These are phyloP conservation scores for Urocyon cinereoargenteus DNA, from an alignment of 2,797 vertebrate species.

Conservation along the genomic window DNA sequence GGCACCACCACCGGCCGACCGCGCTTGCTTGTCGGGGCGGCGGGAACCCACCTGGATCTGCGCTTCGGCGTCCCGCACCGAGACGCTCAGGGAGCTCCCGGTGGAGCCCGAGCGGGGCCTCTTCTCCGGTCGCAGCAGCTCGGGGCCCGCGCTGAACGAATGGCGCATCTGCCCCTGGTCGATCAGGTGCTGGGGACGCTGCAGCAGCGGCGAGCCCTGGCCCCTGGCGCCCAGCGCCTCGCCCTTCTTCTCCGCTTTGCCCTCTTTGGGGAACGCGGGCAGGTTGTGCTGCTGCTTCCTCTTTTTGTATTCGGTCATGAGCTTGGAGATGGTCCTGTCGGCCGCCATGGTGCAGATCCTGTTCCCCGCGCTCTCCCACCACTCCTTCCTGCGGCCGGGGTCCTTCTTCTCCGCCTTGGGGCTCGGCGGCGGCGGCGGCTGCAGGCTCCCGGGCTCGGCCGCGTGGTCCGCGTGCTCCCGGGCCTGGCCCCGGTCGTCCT, in stretches of 20 bases:
- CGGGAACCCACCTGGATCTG: slow-evolving; percentile 94
- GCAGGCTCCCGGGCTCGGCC: slow-evolving; percentile 83
- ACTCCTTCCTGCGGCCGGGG: slow-evolving; percentile 93
- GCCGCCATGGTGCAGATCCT: slow-evolving; percentile 97
- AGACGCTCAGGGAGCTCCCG: slow-evolving; percentile 94
- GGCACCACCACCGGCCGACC: neutral
- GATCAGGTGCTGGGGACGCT: slow-evolving; percentile 95
- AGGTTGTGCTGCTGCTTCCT: slow-evolving; percentile 95
- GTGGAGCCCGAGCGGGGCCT: slow-evolving; percentile 95
- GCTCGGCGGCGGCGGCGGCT: slow-evolving; percentile 86
- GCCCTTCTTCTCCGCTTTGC: slow-evolving; percentile 89
- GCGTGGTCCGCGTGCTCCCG: slow-evolving; percentile 85
- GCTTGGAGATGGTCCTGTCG: slow-evolving; percentile 95
- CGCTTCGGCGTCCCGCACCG: slow-evolving; percentile 94
- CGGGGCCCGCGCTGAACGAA: slow-evolving; percentile 96
- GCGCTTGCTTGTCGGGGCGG: accelerated
- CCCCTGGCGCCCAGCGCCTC: slow-evolving; percentile 86
- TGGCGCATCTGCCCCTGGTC: slow-evolving; percentile 96
- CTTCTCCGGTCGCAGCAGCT: slow-evolving; percentile 95
- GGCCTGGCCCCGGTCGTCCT: slow-evolving; percentile 91
- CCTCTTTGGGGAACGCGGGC: slow-evolving; percentile 92
- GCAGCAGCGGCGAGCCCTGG: slow-evolving; percentile 89
- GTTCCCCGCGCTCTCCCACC: slow-evolving; percentile 98
- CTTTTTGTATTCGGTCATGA: slow-evolving; percentile 98
- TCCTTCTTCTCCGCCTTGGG: slow-evolving; percentile 90